Evolutionary conservation across 1,140 invertebrate species (phyloP), one percentile per base, ranked within the genome.

Genomic region (Pinna nobilis): DNA sequence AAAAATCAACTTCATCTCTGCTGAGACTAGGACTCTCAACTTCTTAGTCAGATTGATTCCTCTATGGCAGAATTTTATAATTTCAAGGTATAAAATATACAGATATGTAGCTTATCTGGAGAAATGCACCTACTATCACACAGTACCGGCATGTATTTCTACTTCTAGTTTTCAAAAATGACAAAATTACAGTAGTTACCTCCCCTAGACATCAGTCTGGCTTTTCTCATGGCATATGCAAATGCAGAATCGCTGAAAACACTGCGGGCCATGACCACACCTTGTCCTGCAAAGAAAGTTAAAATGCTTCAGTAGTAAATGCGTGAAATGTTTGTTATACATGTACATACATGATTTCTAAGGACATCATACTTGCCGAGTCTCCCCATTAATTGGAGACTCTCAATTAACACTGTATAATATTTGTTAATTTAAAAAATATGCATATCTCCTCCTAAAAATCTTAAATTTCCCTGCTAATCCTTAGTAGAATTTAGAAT

Each of bases 191-290:
- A n/a, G n/a, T n/a, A n/a, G 11, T 59, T 59, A 59, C 55, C 55
- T 59, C 28, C 23, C 28, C 23, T 59, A 13, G 18, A 18, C n/a
- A 33, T 35, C 2, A 59, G 55, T 18, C 37, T 59, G 4, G 9
- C 23, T 9, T 35, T 59, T 33, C 33, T 3, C 55, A 59, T 59
- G 55, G 55, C 55, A 35, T 59, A 33, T 9, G 15, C 33, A 15
- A 59, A 59, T 3, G 30, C 55, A n/a, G 37, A 35, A 25, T 59
- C 55, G 23, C 55, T 59, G 55, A 35, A 59, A 2, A 59, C 9
- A 59, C 23, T 59, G 6, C 55, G 28, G 7, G 55, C 11, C 55
- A 59, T 32, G 4, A 59, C 32, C 4, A 59, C 30, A n/a, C 55
- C 55, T 59, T 59, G 55, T n/a, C 55, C 55, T 59, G 13, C 2